Evolutionary conservation across 92 coral and sea anemone genomes (phyloP).

Genomic region (Bergia sp.): DNA sequence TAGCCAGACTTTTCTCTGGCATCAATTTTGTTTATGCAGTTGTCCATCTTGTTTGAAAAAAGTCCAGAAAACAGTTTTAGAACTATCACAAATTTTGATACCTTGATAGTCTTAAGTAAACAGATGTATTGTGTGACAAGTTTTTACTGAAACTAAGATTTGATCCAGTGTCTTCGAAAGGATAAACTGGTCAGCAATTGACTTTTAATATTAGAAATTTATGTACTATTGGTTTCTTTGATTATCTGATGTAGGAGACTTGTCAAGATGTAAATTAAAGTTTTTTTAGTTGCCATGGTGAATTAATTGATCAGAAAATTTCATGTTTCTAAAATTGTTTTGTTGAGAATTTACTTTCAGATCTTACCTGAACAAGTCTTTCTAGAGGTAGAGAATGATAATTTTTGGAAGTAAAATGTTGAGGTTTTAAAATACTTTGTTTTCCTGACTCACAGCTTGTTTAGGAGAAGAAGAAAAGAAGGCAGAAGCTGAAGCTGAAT

Average conservation of each 20-base stretch:
- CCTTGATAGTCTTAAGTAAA: no score
- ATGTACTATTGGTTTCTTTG: background rate
- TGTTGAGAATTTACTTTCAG: background rate
- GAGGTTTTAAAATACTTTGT: background rate
- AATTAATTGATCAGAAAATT: background rate
- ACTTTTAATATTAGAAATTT: no score
- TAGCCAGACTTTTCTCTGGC: background rate
- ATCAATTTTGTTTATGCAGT: background rate
- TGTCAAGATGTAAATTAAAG: background rate
- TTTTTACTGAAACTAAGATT: no score
- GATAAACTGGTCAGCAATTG: no score
- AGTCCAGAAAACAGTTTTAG: background rate
- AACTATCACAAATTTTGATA: no score
- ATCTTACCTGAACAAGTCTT: no score
- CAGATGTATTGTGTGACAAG: no score
- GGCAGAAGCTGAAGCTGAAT: conserved; percentile 79
- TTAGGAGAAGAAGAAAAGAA: conserved; percentile 85
- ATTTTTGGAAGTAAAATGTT: background rate
- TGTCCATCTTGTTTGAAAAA: background rate
- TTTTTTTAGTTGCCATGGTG: background rate
- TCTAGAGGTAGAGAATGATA: no score
- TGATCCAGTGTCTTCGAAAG: no score
- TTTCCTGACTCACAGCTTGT: conserved; percentile 61
- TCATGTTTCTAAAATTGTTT: background rate
- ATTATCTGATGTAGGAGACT: background rate